phyloP scores from a whole-genome alignment of 2,797 vertebrate genomes.

The Parauchenoglanis punctatus region DNA sequence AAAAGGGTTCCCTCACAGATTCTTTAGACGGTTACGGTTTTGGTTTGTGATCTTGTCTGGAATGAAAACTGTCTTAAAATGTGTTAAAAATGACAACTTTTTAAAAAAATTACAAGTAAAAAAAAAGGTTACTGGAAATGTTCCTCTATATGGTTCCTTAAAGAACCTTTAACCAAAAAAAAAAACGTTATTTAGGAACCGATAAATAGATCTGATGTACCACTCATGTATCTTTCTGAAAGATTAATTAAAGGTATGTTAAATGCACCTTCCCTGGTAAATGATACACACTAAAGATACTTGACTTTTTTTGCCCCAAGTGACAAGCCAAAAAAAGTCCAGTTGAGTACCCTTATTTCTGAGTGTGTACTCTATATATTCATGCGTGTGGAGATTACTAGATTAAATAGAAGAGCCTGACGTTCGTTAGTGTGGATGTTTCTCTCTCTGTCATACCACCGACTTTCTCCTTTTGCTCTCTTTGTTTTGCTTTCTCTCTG shows the following conservation, averaged over 20 bases:
- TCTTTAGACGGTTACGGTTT: background rate
- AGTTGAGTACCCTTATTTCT: background rate
- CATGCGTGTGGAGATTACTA: constrained; percentile 35
- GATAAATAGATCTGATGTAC: background rate
- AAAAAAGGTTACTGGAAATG: background rate
- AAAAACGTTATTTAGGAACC: no score
- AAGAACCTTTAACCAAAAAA: background rate
- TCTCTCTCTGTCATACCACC: background rate
- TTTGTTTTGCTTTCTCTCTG: constrained; percentile 43
- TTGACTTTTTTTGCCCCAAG: background rate
- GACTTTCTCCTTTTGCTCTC: background rate
- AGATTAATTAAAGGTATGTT: background rate
- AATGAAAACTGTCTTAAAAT: background rate
- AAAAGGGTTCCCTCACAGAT: background rate
- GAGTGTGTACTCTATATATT: background rate
- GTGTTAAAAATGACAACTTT: no score
- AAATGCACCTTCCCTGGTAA: background rate
- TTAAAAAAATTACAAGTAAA: no score
- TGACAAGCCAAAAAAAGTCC: background rate
- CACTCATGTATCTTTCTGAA: no score
- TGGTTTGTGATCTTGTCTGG: background rate
- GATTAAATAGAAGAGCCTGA: constrained; percentile 25
- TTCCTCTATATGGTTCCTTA: background rate
- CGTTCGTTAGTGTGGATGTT: constrained; percentile 72
- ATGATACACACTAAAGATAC: background rate